phyloP scores from a whole-genome alignment of 2,888 invertebrate genomes.

The Phrixothrix hirtus region DNA sequence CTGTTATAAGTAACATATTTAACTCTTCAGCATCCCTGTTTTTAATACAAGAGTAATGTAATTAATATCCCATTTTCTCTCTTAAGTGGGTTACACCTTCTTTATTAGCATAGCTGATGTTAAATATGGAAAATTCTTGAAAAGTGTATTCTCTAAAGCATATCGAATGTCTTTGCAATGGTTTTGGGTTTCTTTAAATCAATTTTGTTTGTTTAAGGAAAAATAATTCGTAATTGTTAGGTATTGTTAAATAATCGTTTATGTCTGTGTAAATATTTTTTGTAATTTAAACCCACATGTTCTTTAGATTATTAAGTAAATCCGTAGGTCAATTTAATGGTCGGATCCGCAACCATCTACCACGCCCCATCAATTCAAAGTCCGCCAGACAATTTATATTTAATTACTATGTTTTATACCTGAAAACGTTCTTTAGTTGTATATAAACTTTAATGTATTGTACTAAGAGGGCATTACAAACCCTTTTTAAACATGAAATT shows the following conservation, averaged over 20 bases:
- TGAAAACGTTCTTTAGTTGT: conserved; percentile 24
- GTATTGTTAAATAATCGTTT: background rate
- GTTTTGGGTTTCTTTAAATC: conserved; percentile 9
- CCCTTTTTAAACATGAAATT: too few relatives aligned
- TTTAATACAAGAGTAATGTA: conserved; percentile 36
- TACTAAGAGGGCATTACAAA: too few relatives aligned
- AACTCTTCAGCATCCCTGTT: conserved; percentile 31
- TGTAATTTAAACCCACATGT: conserved; percentile 4
- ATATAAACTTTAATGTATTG: too few relatives aligned
- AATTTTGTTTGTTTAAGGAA: conserved; percentile 1
- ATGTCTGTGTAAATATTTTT: background rate
- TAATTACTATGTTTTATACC: conserved; percentile 29
- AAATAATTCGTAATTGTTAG: too few relatives aligned
- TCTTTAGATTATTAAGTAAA: background rate
- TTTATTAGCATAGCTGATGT: conserved; percentile 35
- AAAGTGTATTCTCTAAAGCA: conserved; percentile 28
- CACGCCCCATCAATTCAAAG: conserved; percentile 31
- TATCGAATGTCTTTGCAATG: conserved; percentile 23
- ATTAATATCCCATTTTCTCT: conserved; percentile 39
- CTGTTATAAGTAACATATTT: conserved; percentile 25
- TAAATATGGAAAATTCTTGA: conserved; percentile 29
- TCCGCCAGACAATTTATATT: conserved; percentile 31
- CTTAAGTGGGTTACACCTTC: conserved; percentile 37
- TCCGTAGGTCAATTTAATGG: conserved; percentile 12
- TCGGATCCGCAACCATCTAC: conserved; percentile 21